Conservation (phyloP, 2,888 invertebrate genomes). For the Gymnosoma rotundatum region DNA sequence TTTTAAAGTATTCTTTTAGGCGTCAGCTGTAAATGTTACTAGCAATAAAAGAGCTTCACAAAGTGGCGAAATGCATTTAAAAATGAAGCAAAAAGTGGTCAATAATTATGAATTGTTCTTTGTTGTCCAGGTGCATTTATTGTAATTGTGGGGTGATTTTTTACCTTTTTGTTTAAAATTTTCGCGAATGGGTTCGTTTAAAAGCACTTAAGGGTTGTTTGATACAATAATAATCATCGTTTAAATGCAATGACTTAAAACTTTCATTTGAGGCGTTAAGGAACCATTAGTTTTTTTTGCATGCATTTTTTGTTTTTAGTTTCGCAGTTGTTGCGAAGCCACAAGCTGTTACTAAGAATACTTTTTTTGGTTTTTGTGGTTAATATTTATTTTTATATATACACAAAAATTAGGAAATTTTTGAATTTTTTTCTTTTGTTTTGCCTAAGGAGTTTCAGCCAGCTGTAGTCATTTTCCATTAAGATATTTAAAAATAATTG, state of each 20-base stretch:
- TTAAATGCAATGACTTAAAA: constrained; percentile 32
- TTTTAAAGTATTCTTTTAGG: constrained; percentile 61
- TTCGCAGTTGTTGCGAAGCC: background rate
- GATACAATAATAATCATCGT: constrained; percentile 43
- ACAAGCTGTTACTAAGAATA: constrained; percentile 19
- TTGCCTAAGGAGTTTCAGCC: too few relatives aligned
- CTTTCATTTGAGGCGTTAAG: constrained; percentile 12
- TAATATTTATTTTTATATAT: constrained; percentile 4
- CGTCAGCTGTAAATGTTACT: constrained; percentile 61
- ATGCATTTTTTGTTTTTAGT: background rate
- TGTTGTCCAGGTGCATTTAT: background rate
- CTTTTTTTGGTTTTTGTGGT: constrained; percentile 20
- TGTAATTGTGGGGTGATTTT: constrained; percentile 24
- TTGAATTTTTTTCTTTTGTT: too few relatives aligned
- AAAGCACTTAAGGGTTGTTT: constrained; percentile 44
- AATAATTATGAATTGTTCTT: constrained; percentile 2
- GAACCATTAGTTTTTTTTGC: constrained; percentile 4
- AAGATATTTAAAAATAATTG: too few relatives aligned
- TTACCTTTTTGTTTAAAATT: constrained; percentile 1
- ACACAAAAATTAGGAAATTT: too few relatives aligned
- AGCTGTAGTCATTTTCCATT: too few relatives aligned
- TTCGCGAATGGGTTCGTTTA: constrained; percentile 10
- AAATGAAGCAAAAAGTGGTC: background rate
- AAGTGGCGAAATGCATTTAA: constrained; percentile 30
- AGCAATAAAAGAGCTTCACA: background rate